Conservation (phyloP, 2,888 invertebrate genomes). For the Taenaris catops region DNA sequence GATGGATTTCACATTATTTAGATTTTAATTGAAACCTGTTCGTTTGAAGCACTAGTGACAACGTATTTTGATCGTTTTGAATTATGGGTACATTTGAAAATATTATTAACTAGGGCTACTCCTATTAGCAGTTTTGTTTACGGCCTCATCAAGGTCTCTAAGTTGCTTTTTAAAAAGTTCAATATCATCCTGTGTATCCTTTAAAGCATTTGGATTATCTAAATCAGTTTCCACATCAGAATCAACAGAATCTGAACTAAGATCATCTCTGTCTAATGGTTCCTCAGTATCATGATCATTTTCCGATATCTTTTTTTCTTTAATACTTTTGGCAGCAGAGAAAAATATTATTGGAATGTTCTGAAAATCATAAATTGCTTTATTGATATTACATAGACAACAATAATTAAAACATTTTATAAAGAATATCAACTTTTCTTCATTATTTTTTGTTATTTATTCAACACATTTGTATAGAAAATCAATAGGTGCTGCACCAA, state of each 20-base stretch:
- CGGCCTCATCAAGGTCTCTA: slow-evolving; percentile 69
- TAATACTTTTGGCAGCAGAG: slow-evolving; percentile 87
- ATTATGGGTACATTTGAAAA: no score
- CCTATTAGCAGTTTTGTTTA: slow-evolving; percentile 76
- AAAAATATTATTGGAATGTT: slow-evolving; percentile 92
- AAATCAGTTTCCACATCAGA: slow-evolving; percentile 34
- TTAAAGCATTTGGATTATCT: slow-evolving; percentile 38
- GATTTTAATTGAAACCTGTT: no score
- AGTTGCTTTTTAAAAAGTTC: slow-evolving; percentile 72
- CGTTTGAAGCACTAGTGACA: no score
- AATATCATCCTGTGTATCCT: slow-evolving; percentile 54
- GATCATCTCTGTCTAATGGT: slow-evolving; percentile 27
- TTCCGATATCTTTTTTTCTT: slow-evolving; percentile 66
- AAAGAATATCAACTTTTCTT: no score
- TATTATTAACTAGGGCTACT: no score
- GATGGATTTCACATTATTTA: no score
- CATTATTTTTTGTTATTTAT: no score
- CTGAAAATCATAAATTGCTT: slow-evolving; percentile 36
- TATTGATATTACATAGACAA: no score
- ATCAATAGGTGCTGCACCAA: no score
- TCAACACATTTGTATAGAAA: no score
- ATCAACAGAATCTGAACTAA: slow-evolving; percentile 51
- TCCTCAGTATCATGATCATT: slow-evolving; percentile 32
- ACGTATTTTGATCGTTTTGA: no score
- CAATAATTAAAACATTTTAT: no score